These are phyloP conservation scores for Nannoperca australis DNA, from an alignment of 2,797 vertebrate genomes.

Conservation along the genomic window DNA sequence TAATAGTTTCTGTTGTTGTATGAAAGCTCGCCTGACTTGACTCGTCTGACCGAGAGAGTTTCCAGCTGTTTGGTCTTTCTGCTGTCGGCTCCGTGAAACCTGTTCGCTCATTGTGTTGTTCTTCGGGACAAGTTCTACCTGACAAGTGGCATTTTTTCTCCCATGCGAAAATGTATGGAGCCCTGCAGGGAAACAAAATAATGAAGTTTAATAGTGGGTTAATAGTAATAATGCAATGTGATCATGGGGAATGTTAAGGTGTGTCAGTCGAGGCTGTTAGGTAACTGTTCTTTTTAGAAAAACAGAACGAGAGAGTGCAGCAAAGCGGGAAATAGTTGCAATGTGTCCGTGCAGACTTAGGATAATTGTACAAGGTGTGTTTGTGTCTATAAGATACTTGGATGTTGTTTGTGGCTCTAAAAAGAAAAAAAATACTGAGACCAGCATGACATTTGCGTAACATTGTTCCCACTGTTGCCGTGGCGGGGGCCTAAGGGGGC, in stretches of 20 bases:
- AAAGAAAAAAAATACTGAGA: not conserved
- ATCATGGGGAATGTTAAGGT: not conserved
- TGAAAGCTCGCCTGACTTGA: not conserved
- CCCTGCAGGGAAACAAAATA: not conserved
- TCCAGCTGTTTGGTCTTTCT: slow-evolving; percentile 11
- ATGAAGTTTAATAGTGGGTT: too few relatives aligned
- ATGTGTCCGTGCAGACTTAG: too few relatives aligned
- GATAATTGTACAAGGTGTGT: not conserved
- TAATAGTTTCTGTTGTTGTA: not conserved
- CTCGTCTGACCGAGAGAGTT: not conserved
- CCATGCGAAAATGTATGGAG: rapidly evolving
- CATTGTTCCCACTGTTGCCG: slow-evolving; percentile 41
- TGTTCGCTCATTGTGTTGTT: not conserved
- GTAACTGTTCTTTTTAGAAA: not conserved
- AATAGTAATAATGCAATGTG: too few relatives aligned
- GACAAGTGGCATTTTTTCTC: slow-evolving; percentile 30
- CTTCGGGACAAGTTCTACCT: slow-evolving; percentile 36
- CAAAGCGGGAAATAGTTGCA: not conserved
- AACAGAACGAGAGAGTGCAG: not conserved
- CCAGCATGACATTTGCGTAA: not conserved
- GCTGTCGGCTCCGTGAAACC: not conserved
- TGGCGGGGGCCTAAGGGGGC: slow-evolving; percentile 16
- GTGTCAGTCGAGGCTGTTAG: too few relatives aligned
- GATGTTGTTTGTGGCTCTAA: not conserved
- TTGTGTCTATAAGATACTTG: not conserved